Base-by-base conservation (phyloP, 2,888 invertebrate genomes). In the Ryuthela nishihirai region DNA sequence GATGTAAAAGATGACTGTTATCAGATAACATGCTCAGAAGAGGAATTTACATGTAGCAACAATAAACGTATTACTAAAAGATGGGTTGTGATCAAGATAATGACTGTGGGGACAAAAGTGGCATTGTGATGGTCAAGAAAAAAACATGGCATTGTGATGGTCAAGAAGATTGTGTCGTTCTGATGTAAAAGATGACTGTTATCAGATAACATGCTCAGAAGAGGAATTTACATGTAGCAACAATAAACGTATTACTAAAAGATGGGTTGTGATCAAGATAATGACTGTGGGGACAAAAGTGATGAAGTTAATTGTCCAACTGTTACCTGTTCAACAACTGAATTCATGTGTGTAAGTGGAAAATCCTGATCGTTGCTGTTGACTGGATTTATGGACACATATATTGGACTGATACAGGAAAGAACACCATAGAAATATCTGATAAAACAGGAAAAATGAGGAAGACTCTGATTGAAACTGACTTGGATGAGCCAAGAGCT, bases 361-460 rank as follows among this genome's bases (percentile, higher is more conserved):
- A 61, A 65, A 29, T 69, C 68, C 34, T n/a, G n/a, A n/a, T n/a
- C n/a, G n/a, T 98, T 60, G 97, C 98, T 2, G 90, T 97, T n/a
- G 98, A 99, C 77, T 99, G 98, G 98, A 85, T 98, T 62, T 95
- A 97, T 78, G 89, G 89, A 75, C 91, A 95, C 71, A 84, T 99
- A 64, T 99, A 98, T 79, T 87, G 95, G 89, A 77, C 78, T 3
- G 95, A 98, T 74, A 89, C 94, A 1, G 88, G 88, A 56, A 87
- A 87, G 72, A 89, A 94, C 74, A 90, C 87, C 64, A 95, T 98
- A 67, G 89, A 90, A 72, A 79, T 95, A 64, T 85, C 91, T n/a
- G 90, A 91, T 75, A 54, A 65, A 70, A 88, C 92, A 72, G 93
- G 93, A 24, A 86, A 85, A 72, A 88, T 91, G 87, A 82, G 89